phyloP scores from a whole-genome alignment of 2,888 invertebrate genomes.

The Strigamia maritima region DNA sequence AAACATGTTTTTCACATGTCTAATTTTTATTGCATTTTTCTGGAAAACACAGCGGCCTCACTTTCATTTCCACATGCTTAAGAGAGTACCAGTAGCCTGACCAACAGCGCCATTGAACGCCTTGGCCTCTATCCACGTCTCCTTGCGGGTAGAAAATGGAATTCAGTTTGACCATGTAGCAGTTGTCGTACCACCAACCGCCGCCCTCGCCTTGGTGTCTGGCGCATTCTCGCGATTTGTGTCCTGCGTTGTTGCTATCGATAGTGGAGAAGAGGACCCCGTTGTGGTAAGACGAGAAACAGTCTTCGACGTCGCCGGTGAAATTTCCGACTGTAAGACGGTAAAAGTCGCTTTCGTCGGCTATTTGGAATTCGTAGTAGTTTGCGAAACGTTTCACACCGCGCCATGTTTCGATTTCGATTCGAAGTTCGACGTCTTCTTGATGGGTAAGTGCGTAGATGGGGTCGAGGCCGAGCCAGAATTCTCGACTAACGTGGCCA shows the following conservation, averaged over 20 bases:
- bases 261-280: constrained; percentile 41
- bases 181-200: constrained; percentile 43
- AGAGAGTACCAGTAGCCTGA: constrained; percentile 57
- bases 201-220: constrained; percentile 40
- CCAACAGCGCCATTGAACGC: constrained; percentile 62
- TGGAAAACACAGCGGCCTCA: constrained; percentile 47
- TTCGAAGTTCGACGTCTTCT: constrained; percentile 54
- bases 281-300: constrained; percentile 38
- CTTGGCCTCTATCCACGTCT: constrained; percentile 50
- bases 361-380: constrained; percentile 51
- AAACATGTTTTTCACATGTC: constrained; percentile 9
- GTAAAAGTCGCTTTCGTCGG: constrained; percentile 22
- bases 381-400: constrained; percentile 57
- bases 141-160: constrained; percentile 21
- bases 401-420: constrained; percentile 58
- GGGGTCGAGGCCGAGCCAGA: constrained; percentile 42
- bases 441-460: constrained; percentile 49
- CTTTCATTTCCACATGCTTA: constrained; percentile 57
- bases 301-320: constrained; percentile 37
- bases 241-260: constrained; percentile 41
- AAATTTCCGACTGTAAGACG: constrained; percentile 4
- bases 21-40: neutral
- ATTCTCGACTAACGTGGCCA: constrained; percentile 42
- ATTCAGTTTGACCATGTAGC: constrained; percentile 41
- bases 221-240: constrained; percentile 38